A percentile compares a stretch with the other conserved stretches of the same genome.
Evolutionary conservation across 2,888 invertebrate species (phyloP).

Genomic region (Stomorhina lunata): DNA sequence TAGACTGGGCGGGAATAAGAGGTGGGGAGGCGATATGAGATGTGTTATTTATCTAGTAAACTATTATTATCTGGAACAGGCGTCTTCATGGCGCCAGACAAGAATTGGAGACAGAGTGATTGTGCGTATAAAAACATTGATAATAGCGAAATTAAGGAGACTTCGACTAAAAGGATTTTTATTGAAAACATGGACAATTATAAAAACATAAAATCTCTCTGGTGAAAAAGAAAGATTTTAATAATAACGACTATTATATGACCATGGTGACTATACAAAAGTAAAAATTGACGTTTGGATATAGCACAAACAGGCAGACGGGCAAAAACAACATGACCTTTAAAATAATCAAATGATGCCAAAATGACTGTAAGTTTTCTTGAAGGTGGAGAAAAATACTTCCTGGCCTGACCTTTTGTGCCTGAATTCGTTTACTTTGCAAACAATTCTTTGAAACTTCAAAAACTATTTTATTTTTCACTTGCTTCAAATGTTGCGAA

Average conservation of each 20-base stretch:
- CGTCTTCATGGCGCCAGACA: slow-evolving; percentile 74
- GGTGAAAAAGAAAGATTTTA: not conserved
- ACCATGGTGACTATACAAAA: not conserved
- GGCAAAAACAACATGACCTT: slow-evolving; percentile 23
- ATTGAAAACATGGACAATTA: not conserved
- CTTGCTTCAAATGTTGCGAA: not conserved
- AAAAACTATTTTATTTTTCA: not conserved
- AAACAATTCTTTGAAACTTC: not conserved
- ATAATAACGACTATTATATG: not conserved
- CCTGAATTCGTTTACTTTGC: not conserved
- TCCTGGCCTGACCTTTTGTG: not conserved
- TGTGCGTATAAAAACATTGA: not conserved
- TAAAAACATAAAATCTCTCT: not conserved
- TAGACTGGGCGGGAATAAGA: not conserved
- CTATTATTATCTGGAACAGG: slow-evolving; percentile 71
- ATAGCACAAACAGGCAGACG: not conserved
- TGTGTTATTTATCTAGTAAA: slow-evolving; percentile 43
- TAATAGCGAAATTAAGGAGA: not conserved
- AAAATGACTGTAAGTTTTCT: not conserved
- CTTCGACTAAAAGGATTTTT: not conserved
- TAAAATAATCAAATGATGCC: not conserved
- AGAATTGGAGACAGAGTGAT: slow-evolving; percentile 3
- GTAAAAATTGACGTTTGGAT: not conserved
- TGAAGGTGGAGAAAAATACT: not conserved
- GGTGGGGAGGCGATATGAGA: not conserved